Conservation (phyloP, 2,113 vertebrate species). For the Mionectes macconnelli region DNA sequence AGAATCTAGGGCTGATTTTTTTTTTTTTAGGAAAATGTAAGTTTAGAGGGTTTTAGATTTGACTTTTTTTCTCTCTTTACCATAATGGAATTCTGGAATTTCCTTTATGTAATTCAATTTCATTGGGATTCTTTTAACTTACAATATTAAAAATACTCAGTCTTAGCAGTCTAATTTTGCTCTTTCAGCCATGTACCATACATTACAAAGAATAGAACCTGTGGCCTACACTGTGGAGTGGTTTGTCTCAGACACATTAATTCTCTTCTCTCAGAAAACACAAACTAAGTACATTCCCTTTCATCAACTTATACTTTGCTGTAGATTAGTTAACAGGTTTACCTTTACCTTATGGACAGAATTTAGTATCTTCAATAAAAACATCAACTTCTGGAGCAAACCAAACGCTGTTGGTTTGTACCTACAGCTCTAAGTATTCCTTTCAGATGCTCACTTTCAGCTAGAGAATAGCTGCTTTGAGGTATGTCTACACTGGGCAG, state of each 20-base stretch:
- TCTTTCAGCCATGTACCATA: neutral
- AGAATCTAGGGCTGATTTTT: neutral
- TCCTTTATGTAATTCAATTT: neutral
- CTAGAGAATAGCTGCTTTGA: neutral
- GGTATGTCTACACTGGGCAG: neutral
- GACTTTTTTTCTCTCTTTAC: neutral
- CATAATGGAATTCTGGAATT: neutral
- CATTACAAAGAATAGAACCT: neutral
- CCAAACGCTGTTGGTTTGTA: neutral
- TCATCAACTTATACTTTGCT: neutral
- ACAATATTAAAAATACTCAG: neutral
- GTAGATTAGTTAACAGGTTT: neutral
- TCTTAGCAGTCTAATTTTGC: neutral
- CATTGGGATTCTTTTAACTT: neutral
- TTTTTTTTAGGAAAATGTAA: neutral
- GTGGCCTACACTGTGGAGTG: neutral
- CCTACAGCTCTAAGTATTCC: neutral
- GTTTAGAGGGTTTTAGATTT: neutral
- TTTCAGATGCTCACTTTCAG: neutral
- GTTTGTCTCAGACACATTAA: neutral
- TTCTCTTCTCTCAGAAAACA: neutral
- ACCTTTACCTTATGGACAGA: neutral
- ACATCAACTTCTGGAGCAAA: neutral
- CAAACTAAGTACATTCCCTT: neutral
- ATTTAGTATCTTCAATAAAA: neutral